phyloP scores from a whole-genome alignment of 2,113 vertebrate genomes.

The Labrus mixtus region DNA sequence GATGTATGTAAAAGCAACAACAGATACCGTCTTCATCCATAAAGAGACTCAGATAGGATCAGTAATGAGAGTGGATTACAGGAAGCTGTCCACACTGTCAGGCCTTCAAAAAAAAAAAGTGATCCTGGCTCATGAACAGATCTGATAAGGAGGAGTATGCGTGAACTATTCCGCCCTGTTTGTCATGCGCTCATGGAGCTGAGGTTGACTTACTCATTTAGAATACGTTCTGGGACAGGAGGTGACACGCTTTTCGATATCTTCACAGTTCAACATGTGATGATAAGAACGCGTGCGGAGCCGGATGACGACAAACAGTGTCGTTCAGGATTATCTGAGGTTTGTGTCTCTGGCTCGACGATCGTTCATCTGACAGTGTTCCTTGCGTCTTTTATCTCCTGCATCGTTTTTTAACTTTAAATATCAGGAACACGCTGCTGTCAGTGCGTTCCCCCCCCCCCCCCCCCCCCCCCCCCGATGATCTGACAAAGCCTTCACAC shows the following conservation, averaged over 20 bases:
- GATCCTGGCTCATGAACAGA: background rate
- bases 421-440: no score
- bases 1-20: no score
- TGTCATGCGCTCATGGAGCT: background rate
- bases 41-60: background rate
- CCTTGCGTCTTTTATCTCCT: slow-evolving; percentile 13
- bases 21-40: no score
- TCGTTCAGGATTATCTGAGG: no score
- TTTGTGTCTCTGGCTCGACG: no score
- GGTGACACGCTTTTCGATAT: background rate
- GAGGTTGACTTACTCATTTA: background rate
- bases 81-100: background rate
- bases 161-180: no score
- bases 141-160: slow-evolving; percentile 3
- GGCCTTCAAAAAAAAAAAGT: background rate
- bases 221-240: background rate
- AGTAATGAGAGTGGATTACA: background rate
- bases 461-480: no score
- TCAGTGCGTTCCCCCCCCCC: no score
- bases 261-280: no score
- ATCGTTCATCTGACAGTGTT: background rate
- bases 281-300: no score
- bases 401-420: no score
- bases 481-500: no score
- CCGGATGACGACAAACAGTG: background rate